Evolutionary conservation across 2,888 invertebrate species (phyloP).

Genomic region (Therioaphis trifolii): DNA sequence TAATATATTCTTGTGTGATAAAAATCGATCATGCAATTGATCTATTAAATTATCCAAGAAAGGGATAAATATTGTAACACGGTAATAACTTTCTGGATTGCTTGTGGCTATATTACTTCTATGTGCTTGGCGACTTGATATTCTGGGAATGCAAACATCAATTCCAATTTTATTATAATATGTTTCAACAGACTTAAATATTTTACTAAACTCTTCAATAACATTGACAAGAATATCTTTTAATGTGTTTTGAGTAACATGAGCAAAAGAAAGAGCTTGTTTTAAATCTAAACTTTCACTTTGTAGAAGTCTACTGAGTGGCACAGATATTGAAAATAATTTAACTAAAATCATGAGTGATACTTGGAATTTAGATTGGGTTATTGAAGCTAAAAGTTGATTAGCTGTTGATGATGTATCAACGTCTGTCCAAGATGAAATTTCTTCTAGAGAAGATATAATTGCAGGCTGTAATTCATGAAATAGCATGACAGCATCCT

Average conservation of each 20-base stretch:
- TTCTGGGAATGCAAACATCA: conserved; percentile 14
- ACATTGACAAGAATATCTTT: conserved; percentile 16
- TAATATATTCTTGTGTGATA: background rate
- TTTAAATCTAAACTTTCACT: conserved; percentile 28
- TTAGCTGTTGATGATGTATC: conserved; percentile 47
- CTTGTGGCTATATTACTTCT: conserved; percentile 4
- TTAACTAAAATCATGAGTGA: conserved; percentile 22
- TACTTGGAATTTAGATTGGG: conserved; percentile 19
- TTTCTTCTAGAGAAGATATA: conserved; percentile 48
- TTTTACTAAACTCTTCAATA: conserved; percentile 6
- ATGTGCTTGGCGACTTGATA: background rate
- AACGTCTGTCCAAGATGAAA: conserved; percentile 33
- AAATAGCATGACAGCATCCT: conserved; percentile 56
- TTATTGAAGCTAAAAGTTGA: background rate
- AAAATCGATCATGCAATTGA: background rate
- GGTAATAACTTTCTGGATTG: conserved; percentile 4
- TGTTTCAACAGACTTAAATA: conserved; percentile 16
- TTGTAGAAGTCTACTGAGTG: conserved; percentile 6
- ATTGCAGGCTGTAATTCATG: conserved; percentile 47
- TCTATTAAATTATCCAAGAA: conserved; percentile 24
- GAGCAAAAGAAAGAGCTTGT: conserved; percentile 22
- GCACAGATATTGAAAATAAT: conserved; percentile 33
- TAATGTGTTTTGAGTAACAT: background rate
- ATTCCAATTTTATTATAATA: background rate
- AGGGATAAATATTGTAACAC: background rate